Evolutionary conservation across 2,797 vertebrate genomes (phyloP).

Genomic region (Intellagama lesueurii): DNA sequence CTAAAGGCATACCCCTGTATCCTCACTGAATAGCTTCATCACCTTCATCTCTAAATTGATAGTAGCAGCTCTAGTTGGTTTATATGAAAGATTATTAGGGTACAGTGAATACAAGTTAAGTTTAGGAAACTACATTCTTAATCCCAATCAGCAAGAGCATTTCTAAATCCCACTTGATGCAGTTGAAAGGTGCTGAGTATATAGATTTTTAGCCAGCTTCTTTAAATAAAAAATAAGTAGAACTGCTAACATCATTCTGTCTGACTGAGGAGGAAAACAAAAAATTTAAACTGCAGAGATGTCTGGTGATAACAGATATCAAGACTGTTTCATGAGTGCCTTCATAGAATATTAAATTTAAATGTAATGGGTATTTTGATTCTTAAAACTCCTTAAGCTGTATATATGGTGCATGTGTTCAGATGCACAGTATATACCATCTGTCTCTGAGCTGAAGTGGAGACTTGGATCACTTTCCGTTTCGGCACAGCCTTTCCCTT

Average conservation of each 20-base stretch:
- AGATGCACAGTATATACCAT: background rate
- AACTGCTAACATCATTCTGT: background rate
- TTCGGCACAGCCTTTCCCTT: background rate
- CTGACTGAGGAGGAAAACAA: background rate
- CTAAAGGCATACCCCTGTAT: background rate
- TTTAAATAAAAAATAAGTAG: background rate
- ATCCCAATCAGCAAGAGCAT: background rate
- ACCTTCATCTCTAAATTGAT: background rate
- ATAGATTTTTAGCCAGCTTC: background rate
- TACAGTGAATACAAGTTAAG: background rate
- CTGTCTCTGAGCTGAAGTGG: background rate
- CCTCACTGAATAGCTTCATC: background rate
- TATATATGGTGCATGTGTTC: no score
- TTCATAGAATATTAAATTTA: background rate
- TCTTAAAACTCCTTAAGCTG: background rate
- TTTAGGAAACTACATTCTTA: background rate
- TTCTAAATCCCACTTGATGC: background rate
- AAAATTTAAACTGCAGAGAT: background rate
- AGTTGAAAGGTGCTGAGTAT: background rate
- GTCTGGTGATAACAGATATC: background rate
- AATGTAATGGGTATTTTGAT: background rate
- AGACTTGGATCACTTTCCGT: background rate
- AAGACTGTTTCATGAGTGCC: background rate
- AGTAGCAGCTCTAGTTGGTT: background rate
- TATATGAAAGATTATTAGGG: background rate